Evolutionary conservation across 2,797 vertebrate species (phyloP).

Genomic region (Ceryle rudis): DNA sequence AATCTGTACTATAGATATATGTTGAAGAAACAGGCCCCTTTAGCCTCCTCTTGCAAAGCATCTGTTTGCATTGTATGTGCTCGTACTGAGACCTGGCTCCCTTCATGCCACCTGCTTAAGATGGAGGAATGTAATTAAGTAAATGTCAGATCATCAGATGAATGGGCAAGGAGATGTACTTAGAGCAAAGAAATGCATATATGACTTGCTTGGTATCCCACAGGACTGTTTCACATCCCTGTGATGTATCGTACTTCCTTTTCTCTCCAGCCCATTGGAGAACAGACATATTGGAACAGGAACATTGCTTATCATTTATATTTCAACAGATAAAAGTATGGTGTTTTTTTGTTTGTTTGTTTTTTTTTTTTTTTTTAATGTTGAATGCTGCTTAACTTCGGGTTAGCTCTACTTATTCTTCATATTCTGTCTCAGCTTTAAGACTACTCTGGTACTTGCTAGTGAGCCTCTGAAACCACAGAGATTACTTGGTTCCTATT

Average conservation of each 20-base stretch:
- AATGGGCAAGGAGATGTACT: neutral
- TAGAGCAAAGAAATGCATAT: neutral
- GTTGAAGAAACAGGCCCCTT: neutral
- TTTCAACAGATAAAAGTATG: neutral
- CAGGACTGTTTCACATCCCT: conserved; percentile 26
- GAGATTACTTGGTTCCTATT: conserved; percentile 4
- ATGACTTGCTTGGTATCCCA: neutral
- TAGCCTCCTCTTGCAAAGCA: neutral
- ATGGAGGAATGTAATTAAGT: neutral
- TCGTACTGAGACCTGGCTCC: neutral
- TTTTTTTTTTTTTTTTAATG: neutral
- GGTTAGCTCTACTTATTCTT: neutral
- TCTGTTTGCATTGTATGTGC: neutral
- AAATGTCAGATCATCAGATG: neutral
- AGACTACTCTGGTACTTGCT: neutral
- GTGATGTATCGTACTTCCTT: neutral
- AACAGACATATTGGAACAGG: neutral
- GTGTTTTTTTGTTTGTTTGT: too few species aligned
- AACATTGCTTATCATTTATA: neutral
- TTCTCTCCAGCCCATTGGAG: neutral
- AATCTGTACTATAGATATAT: accelerated
- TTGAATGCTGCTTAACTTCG: neutral
- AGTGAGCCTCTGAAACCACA: neutral
- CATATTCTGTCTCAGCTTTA: neutral
- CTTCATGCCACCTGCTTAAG: neutral